A percentile compares a stretch with the other conserved stretches of the same genome.
These are phyloP conservation scores for Temnothorax ravouxi DNA, from an alignment of 2,888 invertebrate genomes.

Conservation along the genomic window DNA sequence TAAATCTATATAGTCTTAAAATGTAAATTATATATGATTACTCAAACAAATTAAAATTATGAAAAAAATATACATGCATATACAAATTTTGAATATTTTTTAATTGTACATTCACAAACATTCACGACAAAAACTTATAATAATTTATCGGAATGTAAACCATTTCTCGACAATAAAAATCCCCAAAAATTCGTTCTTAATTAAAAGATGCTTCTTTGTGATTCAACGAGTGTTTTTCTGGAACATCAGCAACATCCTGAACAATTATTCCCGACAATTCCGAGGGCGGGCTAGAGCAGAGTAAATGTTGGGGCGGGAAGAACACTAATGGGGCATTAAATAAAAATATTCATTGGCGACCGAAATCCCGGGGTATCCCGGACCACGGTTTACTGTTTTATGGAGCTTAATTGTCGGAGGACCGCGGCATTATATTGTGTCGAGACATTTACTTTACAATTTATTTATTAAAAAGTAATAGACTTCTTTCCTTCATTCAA, in stretches of 20 bases:
- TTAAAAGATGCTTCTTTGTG: conserved; percentile 26
- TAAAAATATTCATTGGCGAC: conserved; percentile 82
- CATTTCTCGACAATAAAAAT: conserved; percentile 33
- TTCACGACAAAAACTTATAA: background rate
- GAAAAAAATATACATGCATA: background rate
- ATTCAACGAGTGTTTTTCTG: conserved; percentile 41
- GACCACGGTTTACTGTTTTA: conserved; percentile 76
- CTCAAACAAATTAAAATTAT: background rate
- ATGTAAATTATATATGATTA: background rate
- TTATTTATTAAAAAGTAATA: conserved; percentile 21
- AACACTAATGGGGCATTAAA: conserved; percentile 81
- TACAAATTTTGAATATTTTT: background rate
- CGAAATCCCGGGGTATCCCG: conserved; percentile 46
- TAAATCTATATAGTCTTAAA: background rate
- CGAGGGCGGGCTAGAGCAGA: conserved; percentile 41
- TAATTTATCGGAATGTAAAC: background rate
- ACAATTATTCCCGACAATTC: conserved; percentile 59
- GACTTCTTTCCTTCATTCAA: background rate
- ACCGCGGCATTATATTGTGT: conserved; percentile 68
- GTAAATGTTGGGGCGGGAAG: conserved; percentile 62
- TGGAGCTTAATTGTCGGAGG: conserved; percentile 78
- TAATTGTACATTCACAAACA: background rate
- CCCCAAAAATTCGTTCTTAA: conserved; percentile 37
- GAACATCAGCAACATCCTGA: conserved; percentile 47
- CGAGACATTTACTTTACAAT: conserved; percentile 77